Evolutionary conservation across 2,888 invertebrate species (phyloP).

Genomic region (Campopleginae sp.): DNA sequence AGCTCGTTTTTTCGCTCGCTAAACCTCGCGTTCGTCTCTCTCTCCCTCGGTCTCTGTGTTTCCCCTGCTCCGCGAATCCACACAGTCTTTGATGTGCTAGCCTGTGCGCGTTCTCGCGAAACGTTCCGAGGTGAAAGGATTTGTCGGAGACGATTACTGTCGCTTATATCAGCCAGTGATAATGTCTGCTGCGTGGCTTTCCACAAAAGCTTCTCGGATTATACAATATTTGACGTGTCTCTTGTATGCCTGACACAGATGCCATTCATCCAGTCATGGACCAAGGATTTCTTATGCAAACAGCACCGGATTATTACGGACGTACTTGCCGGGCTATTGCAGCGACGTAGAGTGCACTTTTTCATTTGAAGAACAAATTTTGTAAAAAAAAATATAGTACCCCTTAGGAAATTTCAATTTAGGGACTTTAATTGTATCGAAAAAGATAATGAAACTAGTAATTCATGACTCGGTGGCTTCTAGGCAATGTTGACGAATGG

Average conservation of each 20-base stretch:
- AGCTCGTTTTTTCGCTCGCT: constrained; percentile 28
- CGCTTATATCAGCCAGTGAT: constrained; percentile 1
- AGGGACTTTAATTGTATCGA: too few species aligned
- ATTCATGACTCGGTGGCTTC: too few species aligned
- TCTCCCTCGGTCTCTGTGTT: background rate
- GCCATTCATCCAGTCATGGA: background rate
- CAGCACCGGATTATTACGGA: background rate
- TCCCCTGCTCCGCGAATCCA: background rate
- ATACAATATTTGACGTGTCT: background rate
- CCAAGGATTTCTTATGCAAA: background rate
- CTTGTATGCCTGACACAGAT: background rate
- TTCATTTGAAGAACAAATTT: background rate
- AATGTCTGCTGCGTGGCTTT: background rate
- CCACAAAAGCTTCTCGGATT: constrained; percentile 19
- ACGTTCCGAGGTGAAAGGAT: constrained; percentile 37
- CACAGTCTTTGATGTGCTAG: constrained; percentile 20
- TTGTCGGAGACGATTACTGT: constrained; percentile 15
- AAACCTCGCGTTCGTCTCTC: background rate
- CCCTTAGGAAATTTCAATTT: too few species aligned
- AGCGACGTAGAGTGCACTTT: background rate
- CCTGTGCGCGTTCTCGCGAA: constrained; percentile 17
- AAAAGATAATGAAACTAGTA: too few species aligned
- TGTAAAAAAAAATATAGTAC: too few species aligned
- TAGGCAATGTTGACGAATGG: too few species aligned
- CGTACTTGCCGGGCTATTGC: background rate